Conservation (phyloP, 2,113 vertebrate genomes). For the Marmota monax region DNA sequence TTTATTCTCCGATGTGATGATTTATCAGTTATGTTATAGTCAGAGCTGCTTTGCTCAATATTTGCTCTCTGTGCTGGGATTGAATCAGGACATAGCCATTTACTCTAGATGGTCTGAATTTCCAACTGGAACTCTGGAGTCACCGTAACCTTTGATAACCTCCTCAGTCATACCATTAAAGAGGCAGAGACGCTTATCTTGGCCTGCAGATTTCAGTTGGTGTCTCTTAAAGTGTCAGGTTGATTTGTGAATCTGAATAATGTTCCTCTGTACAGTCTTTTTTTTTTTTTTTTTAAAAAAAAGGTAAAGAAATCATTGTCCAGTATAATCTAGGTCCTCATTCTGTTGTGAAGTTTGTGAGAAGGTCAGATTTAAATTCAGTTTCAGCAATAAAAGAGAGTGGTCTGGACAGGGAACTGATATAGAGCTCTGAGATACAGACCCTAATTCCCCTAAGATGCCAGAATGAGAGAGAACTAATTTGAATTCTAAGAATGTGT, state of each 20-base stretch:
- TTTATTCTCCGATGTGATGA: neutral
- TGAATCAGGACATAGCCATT: conserved; percentile 55
- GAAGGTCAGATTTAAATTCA: neutral
- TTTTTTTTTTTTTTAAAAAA: neutral
- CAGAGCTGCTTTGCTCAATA: conserved; percentile 67
- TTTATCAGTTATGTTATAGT: conserved; percentile 54
- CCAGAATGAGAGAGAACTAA: neutral
- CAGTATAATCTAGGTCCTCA: conserved; percentile 59
- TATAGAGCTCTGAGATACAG: neutral
- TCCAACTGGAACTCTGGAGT: conserved; percentile 43
- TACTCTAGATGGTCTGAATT: conserved; percentile 71
- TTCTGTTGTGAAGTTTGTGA: conserved; percentile 23
- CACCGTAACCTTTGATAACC: conserved; percentile 52
- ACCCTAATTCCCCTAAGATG: neutral
- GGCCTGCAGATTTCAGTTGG: neutral
- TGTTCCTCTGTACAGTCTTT: neutral
- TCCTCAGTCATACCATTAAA: neutral
- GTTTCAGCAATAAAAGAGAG: conserved; percentile 70
- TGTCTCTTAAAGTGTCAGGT: conserved; percentile 62
- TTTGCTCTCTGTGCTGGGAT: conserved; percentile 74
- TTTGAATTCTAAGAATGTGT: conserved; percentile 12
- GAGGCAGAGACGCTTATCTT: conserved; percentile 43
- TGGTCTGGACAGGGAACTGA: neutral
- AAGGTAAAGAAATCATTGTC: conserved; percentile 57
- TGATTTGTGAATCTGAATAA: conserved; percentile 64